Conservation (phyloP, 2,113 vertebrate genomes). For the Sander lucioperca region DNA sequence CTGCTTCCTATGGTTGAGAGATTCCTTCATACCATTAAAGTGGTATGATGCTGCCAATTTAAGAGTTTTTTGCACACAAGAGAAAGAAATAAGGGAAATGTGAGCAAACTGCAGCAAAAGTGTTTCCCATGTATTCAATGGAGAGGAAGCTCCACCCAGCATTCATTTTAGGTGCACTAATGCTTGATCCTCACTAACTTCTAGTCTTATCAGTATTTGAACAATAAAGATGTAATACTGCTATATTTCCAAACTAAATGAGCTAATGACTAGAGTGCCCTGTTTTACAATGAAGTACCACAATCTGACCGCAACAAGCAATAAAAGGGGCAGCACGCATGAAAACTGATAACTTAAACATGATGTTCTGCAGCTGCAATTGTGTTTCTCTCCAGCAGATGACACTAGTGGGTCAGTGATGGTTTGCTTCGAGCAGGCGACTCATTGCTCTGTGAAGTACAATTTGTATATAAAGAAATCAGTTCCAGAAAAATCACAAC, state of each 20-base stretch:
- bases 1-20: no score
- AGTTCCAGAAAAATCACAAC: constrained; percentile 23
- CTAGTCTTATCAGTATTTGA: background rate
- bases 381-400: constrained; percentile 66
- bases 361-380: constrained; percentile 22
- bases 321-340: background rate
- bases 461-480: constrained; percentile 9
- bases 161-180: background rate
- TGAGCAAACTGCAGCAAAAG: background rate
- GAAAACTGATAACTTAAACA: background rate
- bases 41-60: background rate
- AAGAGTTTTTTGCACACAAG: background rate
- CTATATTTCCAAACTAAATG: background rate
- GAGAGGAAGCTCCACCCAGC: background rate
- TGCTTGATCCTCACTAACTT: background rate
- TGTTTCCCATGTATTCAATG: background rate
- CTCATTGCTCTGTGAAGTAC: background rate
- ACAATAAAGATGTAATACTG: background rate
- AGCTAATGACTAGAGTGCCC: background rate
- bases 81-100: background rate
- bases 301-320: background rate
- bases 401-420: constrained; percentile 55
- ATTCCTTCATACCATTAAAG: background rate
- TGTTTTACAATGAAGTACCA: background rate
- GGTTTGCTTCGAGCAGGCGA: background rate